A percentile compares a stretch with the other conserved stretches of the same genome.
phyloP scores from a whole-genome alignment of 2,888 invertebrate species.

The Tachina lurida region DNA sequence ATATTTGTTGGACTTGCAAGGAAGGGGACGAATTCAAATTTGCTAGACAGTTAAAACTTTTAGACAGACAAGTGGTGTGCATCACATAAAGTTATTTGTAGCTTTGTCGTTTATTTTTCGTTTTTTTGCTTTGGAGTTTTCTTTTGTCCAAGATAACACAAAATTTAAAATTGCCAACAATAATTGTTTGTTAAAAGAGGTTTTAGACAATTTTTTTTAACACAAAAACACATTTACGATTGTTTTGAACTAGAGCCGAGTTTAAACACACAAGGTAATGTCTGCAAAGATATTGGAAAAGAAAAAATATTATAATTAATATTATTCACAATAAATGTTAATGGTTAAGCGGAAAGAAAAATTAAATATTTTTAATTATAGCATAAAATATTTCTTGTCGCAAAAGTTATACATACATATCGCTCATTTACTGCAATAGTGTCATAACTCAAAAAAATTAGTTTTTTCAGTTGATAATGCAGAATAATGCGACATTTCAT shows the following conservation, averaged over 20 bases:
- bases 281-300: conserved; percentile 41
- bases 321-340: background rate
- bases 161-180: conserved; percentile 50
- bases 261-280: background rate
- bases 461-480: too few species aligned
- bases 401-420: too few species aligned
- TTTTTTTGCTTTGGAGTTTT: background rate
- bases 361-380: background rate
- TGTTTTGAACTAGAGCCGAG: conserved; percentile 14
- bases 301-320: conserved; percentile 5
- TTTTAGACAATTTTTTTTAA: conserved; percentile 14
- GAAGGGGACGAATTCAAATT: conserved; percentile 40
- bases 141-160: conserved; percentile 38
- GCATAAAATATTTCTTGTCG: background rate
- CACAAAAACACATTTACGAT: conserved; percentile 10
- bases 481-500: too few species aligned
- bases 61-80: conserved; percentile 27
- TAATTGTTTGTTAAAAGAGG: conserved; percentile 17
- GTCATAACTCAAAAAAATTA: too few species aligned
- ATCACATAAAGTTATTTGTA: conserved; percentile 45
- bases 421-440: too few species aligned
- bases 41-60: conserved; percentile 9
- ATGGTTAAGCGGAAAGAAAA: background rate
- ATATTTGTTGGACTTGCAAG: conserved; percentile 10
- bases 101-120: conserved; percentile 3